Conservation (phyloP, 2,797 vertebrate genomes). For the Pampus argenteus region DNA sequence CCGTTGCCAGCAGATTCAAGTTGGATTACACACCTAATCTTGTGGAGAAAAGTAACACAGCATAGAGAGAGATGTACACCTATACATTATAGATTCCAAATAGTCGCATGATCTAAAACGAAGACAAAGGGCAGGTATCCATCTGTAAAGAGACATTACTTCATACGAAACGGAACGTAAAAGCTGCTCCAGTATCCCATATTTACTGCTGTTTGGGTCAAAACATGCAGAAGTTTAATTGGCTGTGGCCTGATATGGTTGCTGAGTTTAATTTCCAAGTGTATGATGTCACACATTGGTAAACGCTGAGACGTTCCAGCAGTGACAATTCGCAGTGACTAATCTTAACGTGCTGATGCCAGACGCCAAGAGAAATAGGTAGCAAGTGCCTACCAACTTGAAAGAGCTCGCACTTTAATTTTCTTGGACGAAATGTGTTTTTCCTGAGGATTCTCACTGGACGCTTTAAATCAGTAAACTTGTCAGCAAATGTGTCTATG, state of each 20-base stretch:
- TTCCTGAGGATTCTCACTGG: conserved; percentile 44
- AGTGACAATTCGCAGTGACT: conserved; percentile 64
- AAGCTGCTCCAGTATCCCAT: conserved; percentile 59
- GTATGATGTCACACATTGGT: conserved; percentile 70
- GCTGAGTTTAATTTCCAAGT: conserved; percentile 63
- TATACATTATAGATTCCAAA: neutral
- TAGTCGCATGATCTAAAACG: neutral
- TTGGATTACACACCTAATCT: conserved; percentile 14
- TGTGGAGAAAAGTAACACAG: conserved; percentile 2
- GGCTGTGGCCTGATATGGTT: conserved; percentile 52
- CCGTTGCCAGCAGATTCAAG: neutral
- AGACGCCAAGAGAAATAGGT: conserved; percentile 55
- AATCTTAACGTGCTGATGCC: conserved; percentile 49
- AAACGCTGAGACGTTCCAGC: conserved; percentile 46
- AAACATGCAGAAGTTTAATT: conserved; percentile 52
- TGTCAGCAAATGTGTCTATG: conserved; percentile 62
- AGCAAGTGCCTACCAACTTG: conserved; percentile 29
- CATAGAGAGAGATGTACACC: neutral
- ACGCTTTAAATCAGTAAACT: conserved; percentile 49
- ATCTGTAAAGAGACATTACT: conserved; percentile 60
- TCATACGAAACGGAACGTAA: conserved; percentile 46
- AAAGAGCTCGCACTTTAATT: conserved; percentile 16
- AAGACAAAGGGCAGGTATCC: conserved; percentile 49
- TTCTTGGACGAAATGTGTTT: conserved; percentile 40
- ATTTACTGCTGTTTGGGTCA: conserved; percentile 65